These are phyloP conservation scores for Scrobipalpa costella DNA, from an alignment of 2,888 invertebrate species.

Conservation along the genomic window DNA sequence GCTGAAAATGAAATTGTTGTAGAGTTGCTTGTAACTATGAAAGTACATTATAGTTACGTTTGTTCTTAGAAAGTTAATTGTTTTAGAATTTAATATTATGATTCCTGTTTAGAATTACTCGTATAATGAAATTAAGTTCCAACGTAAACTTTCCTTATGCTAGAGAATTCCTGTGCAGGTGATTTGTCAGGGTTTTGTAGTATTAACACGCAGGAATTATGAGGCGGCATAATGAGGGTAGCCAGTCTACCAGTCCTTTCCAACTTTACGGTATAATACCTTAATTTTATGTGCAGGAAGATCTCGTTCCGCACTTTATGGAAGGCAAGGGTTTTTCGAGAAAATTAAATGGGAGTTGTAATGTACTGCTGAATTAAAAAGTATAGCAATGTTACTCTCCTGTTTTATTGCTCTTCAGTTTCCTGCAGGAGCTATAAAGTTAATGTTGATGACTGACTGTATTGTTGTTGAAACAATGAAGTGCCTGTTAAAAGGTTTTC, in stretches of 20 bases:
- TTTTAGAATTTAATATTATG: too few species aligned
- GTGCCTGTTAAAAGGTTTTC: constrained; percentile 17
- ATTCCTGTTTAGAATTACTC: background rate
- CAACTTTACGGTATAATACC: constrained; percentile 46
- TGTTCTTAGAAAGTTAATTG: too few species aligned
- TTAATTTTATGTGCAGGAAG: constrained; percentile 46
- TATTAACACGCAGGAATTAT: constrained; percentile 56
- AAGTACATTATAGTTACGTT: too few species aligned
- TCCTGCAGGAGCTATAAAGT: constrained; percentile 24
- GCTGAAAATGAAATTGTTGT: too few species aligned
- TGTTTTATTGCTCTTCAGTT: constrained; percentile 27
- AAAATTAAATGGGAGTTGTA: constrained; percentile 29
- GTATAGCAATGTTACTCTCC: constrained; percentile 17
- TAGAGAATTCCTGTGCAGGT: constrained; percentile 31
- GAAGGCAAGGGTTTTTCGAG: constrained; percentile 27
- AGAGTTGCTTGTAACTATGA: too few species aligned
- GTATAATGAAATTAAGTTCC: background rate
- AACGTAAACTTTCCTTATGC: background rate
- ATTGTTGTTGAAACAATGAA: constrained; percentile 21
- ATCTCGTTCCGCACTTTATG: constrained; percentile 43
- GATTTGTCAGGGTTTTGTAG: constrained; percentile 51
- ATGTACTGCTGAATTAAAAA: constrained; percentile 26
- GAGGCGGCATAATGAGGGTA: constrained; percentile 51
- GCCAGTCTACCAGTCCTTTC: constrained; percentile 34
- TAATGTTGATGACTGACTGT: constrained; percentile 16